Evolutionary conservation across 2,113 vertebrate species (phyloP).

Genomic region (Grantiella picta): DNA sequence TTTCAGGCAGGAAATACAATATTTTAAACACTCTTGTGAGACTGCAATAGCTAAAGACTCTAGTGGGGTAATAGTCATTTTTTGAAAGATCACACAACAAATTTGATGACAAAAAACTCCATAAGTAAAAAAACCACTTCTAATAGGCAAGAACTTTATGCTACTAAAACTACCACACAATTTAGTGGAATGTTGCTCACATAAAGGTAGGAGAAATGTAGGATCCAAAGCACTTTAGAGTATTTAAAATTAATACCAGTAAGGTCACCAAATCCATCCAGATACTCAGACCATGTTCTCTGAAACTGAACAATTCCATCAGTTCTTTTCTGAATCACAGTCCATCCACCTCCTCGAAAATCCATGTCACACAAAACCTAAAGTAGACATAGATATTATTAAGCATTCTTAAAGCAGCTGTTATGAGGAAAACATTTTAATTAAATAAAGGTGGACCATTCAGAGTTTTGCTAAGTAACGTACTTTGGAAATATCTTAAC

Average conservation of each 20-base stretch:
- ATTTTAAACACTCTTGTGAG: background rate
- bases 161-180: background rate
- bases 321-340: conserved; percentile 85
- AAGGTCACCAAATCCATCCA: conserved; percentile 88
- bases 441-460: background rate
- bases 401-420: background rate
- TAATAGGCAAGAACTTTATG: background rate
- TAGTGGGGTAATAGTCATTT: background rate
- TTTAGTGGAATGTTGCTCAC: background rate
- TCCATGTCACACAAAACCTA: conserved; percentile 96
- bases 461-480: background rate
- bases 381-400: background rate
- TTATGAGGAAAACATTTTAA: background rate
- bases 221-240: background rate
- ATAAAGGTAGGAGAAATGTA: background rate
- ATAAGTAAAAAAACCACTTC: background rate
- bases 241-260: conserved; percentile 75
- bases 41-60: background rate
- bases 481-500: background rate
- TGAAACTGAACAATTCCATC: conserved; percentile 84
- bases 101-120: background rate
- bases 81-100: background rate
- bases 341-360: conserved; percentile 92
- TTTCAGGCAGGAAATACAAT: background rate
- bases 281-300: conserved; percentile 84